Conservation (phyloP, 2,888 invertebrate species). For the Acrobasis consociella region DNA sequence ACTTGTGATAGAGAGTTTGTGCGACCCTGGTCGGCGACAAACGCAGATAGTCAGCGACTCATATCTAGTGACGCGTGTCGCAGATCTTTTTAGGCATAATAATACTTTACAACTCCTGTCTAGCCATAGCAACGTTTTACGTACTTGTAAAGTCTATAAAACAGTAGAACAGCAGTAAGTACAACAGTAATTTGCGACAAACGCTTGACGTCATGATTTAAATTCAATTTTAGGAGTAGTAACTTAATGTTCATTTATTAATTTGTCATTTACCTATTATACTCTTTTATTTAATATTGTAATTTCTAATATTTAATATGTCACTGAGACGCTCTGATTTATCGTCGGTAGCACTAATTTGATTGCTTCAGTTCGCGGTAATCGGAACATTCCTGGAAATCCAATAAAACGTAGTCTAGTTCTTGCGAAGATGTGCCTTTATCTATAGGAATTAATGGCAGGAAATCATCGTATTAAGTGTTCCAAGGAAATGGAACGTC, state of each 20-base stretch:
- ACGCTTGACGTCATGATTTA: too few species aligned
- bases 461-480: slow-evolving; percentile 9
- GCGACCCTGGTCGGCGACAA: too few species aligned
- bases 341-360: neutral
- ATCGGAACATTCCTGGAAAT: neutral
- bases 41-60: too few species aligned
- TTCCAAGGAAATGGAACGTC: neutral
- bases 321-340: neutral
- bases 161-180: too few species aligned
- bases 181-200: too few species aligned
- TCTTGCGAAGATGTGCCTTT: neutral
- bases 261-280: neutral
- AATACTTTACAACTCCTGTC: too few species aligned
- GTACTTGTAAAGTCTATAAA: too few species aligned
- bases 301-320: neutral
- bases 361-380: slow-evolving; percentile 6
- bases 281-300: neutral
- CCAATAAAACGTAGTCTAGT: slow-evolving; percentile 2
- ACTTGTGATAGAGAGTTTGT: too few species aligned
- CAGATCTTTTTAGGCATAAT: too few species aligned
- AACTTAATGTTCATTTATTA: neutral
- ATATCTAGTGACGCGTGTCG: too few species aligned
- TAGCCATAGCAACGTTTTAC: too few species aligned
- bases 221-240: neutral
- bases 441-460: slow-evolving; percentile 9